A percentile compares a stretch with the other conserved stretches of the same genome.
These are phyloP conservation scores for Acanthococcus lagerstroemiae DNA, from an alignment of 2,888 invertebrate genomes.

Conservation along the genomic window DNA sequence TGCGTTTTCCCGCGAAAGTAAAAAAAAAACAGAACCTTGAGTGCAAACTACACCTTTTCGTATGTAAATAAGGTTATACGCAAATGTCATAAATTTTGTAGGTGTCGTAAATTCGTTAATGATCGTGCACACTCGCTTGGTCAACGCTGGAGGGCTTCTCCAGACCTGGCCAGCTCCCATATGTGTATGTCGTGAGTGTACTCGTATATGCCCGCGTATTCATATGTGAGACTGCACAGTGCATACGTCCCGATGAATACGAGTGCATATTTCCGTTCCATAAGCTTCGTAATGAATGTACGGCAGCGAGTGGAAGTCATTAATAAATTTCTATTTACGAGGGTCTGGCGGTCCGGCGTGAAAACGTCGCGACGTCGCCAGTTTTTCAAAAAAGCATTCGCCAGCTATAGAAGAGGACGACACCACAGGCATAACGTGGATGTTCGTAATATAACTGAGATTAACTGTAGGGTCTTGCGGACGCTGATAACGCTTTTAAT, in stretches of 20 bases:
- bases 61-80: conserved; percentile 5
- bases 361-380: too few species aligned
- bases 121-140: neutral
- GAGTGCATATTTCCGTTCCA: too few species aligned
- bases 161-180: neutral
- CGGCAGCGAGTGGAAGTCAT: neutral
- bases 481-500: too few species aligned
- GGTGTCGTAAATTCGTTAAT: conserved; percentile 18
- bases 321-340: neutral
- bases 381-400: too few species aligned
- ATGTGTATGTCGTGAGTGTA: neutral
- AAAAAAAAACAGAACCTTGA: neutral
- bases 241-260: neutral
- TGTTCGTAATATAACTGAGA: too few species aligned
- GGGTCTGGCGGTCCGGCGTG: too few species aligned
- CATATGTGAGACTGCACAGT: neutral
- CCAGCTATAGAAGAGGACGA: too few species aligned
- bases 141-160: neutral
- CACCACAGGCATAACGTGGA: too few species aligned
- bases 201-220: neutral
- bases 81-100: conserved; percentile 26
- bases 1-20: too few species aligned
- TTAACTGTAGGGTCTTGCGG: too few species aligned
- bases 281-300: conserved; percentile 2
- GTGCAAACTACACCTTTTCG: too few species aligned